A percentile compares a stretch with the other conserved stretches of the same genome.
phyloP scores from a whole-genome alignment of 2,113 vertebrate genomes.

The Aspidoscelis tigris region DNA sequence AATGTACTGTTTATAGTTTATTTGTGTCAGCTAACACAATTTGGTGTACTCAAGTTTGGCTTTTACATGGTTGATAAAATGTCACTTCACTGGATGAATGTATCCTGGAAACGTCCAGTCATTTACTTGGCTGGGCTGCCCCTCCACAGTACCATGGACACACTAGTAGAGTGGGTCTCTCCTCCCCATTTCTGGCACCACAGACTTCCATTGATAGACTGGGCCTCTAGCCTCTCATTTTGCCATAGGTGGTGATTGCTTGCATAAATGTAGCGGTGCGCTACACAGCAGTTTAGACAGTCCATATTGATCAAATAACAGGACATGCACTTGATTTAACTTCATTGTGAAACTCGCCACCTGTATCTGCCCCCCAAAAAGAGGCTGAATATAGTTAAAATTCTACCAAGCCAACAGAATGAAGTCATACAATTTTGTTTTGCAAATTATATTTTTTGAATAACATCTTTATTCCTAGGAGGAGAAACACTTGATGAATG shows the following conservation, averaged over 20 bases:
- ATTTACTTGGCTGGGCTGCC: no score
- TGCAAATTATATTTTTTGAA: not conserved
- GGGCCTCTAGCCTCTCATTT: no score
- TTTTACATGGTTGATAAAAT: no score
- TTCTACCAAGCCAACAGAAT: not conserved
- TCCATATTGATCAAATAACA: no score
- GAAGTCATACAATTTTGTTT: not conserved
- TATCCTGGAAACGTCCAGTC: not conserved
- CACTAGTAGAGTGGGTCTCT: no score
- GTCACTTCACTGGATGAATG: not conserved
- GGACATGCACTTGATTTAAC: not conserved
- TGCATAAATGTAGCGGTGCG: no score
- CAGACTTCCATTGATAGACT: no score
- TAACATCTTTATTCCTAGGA: slow-evolving; percentile 73
- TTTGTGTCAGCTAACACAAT: not conserved
- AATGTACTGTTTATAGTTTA: not conserved
- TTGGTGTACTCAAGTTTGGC: not conserved
- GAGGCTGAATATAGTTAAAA: not conserved
- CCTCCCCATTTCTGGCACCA: no score
- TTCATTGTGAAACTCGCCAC: not conserved
- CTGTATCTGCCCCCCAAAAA: not conserved
- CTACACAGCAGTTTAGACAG: no score
- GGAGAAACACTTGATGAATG: slow-evolving; percentile 98
- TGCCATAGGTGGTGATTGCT: no score
- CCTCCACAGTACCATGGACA: no score